Percentiles rank a stretch among this genome's conserved stretches.
Evolutionary conservation across 2,888 invertebrate species (phyloP).

Genomic region (Ashinkailepas kermadecensis): DNA sequence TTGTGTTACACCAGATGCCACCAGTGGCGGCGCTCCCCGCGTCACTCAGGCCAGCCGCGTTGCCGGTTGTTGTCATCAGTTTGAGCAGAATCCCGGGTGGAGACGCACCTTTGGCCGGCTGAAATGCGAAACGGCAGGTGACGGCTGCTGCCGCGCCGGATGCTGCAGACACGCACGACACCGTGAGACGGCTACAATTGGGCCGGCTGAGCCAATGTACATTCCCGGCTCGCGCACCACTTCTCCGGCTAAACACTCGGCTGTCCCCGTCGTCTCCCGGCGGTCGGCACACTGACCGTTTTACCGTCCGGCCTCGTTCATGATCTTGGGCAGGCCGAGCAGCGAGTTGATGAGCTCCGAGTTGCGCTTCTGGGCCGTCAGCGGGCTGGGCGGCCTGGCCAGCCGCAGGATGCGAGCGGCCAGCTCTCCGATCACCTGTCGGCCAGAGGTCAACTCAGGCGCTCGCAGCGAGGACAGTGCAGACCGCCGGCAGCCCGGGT

Average conservation of each 20-base stretch:
- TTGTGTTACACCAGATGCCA: not conserved
- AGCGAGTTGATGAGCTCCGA: constrained; percentile 65
- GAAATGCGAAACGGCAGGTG: too few relatives aligned
- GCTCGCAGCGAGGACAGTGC: too few relatives aligned
- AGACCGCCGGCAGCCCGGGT: too few relatives aligned
- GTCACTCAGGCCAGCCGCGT: not conserved
- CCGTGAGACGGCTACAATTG: not conserved
- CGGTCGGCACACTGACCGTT: not conserved
- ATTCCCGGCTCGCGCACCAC: not conserved
- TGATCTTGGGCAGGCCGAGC: constrained; percentile 62
- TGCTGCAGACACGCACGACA: not conserved
- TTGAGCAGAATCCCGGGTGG: not conserved
- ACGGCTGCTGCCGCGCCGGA: too few relatives aligned
- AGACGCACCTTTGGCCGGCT: not conserved
- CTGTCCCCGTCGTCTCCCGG: too few relatives aligned
- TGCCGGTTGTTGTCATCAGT: not conserved
- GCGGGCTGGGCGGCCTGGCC: not conserved
- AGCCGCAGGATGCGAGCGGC: not conserved
- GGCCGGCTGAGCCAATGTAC: not conserved
- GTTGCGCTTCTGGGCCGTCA: constrained; percentile 38
- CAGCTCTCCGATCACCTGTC: constrained; percentile 1
- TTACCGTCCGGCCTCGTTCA: constrained; percentile 58
- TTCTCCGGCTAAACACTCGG: not conserved
- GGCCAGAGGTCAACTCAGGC: too few relatives aligned
- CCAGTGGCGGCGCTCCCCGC: not conserved